phyloP scores from a whole-genome alignment of 1,140 invertebrate genomes.

The Hylaeus volcanicus region DNA sequence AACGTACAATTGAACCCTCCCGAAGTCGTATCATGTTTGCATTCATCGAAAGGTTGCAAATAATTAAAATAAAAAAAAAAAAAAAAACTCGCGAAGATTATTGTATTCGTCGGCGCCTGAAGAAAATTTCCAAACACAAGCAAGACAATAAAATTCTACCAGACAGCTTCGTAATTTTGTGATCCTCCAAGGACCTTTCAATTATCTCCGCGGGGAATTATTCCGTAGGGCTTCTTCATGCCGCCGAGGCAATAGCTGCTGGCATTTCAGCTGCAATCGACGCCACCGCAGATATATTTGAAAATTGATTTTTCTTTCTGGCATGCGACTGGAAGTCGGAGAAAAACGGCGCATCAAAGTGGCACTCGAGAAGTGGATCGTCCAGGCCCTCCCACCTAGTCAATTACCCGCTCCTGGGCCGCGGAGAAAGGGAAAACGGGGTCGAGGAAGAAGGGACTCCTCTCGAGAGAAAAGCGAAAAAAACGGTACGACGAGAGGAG shows the following conservation, averaged over 20 bases:
- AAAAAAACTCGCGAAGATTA: too few species aligned
- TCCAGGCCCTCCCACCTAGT: constrained; percentile 30
- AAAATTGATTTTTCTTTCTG: constrained; percentile 54
- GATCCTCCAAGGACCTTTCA: not conserved
- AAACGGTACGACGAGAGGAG: not conserved
- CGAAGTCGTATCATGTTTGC: too few species aligned
- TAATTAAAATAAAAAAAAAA: too few species aligned
- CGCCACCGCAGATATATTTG: constrained; percentile 24
- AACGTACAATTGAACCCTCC: too few species aligned
- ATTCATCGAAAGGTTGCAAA: too few species aligned
- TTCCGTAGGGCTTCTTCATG: not conserved
- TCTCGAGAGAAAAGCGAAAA: not conserved
- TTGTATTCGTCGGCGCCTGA: too few species aligned
- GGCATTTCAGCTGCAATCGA: not conserved
- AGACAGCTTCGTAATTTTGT: not conserved
- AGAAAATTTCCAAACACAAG: too few species aligned
- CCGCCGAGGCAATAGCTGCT: not conserved
- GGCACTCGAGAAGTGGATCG: constrained; percentile 52
- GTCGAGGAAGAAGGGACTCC: constrained; percentile 7
- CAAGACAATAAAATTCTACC: too few species aligned
- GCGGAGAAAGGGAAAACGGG: not conserved
- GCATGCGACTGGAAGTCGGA: not conserved
- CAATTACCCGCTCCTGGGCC: constrained; percentile 47
- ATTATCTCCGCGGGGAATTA: constrained; percentile 11
- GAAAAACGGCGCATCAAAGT: constrained; percentile 50